Base-by-base conservation (phyloP, 2,797 vertebrate species). In the Macropus fuliginosus region DNA sequence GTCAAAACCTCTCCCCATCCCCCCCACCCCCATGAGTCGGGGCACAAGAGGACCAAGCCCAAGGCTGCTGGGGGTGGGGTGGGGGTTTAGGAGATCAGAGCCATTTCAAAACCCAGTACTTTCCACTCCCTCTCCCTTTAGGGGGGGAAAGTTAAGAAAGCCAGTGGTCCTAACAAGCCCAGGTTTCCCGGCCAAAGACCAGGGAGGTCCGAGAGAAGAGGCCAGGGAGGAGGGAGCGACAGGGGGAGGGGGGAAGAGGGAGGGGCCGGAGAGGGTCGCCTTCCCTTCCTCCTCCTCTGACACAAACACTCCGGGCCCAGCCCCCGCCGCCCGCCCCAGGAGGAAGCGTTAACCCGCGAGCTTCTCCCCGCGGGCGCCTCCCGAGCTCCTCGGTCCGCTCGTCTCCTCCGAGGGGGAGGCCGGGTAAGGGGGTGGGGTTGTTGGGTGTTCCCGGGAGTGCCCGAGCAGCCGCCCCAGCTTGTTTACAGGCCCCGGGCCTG, bases 401-500 rank as follows among this genome's bases (percentile, higher is more conserved):
- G 96, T 66, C 46, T 97, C 97, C 97, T 96, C 97, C 92, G 54
- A 97, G 97, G 97, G 96, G 98, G 98, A 98, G 96, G 98, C 97
- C 91, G 98, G 93, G 96, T 96, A 92, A 95, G 97, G 96, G 97
- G 98, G 97, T 95, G 97, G 97, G 98, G 97, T 94, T 97, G 97
- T 95, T 96, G 96, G 96, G 98, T 92, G 97, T 95, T 92, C 97
- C 94, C 94, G 96, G 97, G 93, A 96, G 95, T 97, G 95, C 97
- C 97, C 94, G 92, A 96, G 97, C 95, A 96, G 95, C 98, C 98
- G 91, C 98, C 98, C 90, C 97, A 97, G 96, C 98, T 97, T 98
- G 98, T 98, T 98, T 98, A 98, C 98, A 97, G 98, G 97, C 98
- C 97, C 97, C 92, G 93, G 92, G 98, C 97, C 98, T 95, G 97